Conservation (phyloP, 2,113 vertebrate genomes). For the Pseudorhombus dupliciocellatus region DNA sequence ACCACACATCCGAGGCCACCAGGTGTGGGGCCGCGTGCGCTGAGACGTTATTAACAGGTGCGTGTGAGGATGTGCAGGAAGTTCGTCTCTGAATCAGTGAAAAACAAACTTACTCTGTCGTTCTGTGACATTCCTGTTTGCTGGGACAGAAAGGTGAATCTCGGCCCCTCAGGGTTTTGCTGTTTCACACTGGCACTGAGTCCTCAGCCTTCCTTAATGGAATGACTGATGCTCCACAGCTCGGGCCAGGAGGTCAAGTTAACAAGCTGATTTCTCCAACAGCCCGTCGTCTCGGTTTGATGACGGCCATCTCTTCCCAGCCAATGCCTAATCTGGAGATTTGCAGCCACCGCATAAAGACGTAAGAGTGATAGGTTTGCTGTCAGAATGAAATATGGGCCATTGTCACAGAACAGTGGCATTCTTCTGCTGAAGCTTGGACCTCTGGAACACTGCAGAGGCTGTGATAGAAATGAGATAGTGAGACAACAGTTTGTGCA, state of each 20-base stretch:
- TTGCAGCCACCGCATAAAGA: conserved; percentile 53
- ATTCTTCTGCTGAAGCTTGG: neutral
- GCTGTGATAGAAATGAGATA: conserved; percentile 37
- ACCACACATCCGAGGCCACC: conserved; percentile 23
- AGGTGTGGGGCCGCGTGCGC: conserved; percentile 14
- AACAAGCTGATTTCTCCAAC: conserved; percentile 39
- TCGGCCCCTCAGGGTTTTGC: neutral
- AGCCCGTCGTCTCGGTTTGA: conserved; percentile 17
- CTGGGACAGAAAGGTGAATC: neutral
- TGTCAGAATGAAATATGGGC: conserved; percentile 60
- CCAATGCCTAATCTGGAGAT: conserved; percentile 51
- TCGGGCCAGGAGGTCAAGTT: conserved; percentile 38
- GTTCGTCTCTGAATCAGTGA: neutral
- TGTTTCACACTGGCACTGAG: conserved; percentile 7
- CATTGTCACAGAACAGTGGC: conserved; percentile 42
- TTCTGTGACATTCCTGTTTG: neutral
- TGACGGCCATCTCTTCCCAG: conserved; percentile 19
- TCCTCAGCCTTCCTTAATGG: conserved; percentile 11
- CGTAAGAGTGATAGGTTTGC: conserved; percentile 47
- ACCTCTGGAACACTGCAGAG: conserved; percentile 11
- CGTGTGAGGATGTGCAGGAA: neutral
- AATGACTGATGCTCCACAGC: conserved; percentile 28
- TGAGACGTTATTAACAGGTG: neutral
- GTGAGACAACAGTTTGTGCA: conserved; percentile 48
- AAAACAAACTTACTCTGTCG: neutral